A percentile compares a stretch with the other conserved stretches of the same genome.
phyloP scores from a whole-genome alignment of 2,113 vertebrate genomes.

The Morone chrysops region DNA sequence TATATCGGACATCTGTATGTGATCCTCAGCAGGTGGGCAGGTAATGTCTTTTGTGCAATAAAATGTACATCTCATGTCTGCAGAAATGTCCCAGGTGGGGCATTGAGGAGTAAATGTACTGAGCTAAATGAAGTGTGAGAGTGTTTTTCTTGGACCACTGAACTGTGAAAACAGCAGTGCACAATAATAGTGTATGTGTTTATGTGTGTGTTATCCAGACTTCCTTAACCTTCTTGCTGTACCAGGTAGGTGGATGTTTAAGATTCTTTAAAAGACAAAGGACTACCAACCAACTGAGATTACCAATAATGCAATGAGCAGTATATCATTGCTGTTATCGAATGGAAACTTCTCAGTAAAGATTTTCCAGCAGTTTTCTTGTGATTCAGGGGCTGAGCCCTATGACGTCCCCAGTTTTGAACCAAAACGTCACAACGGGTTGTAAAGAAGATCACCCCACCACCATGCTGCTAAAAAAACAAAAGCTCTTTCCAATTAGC shows the following conservation, averaged over 20 bases:
- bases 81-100: constrained; percentile 37
- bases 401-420: neutral
- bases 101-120: constrained; percentile 8
- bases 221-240: neutral
- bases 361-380: neutral
- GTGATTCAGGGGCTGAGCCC: neutral
- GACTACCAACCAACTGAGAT: neutral
- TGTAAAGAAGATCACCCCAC: constrained; percentile 15
- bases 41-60: neutral
- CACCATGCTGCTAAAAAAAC: neutral
- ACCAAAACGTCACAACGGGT: neutral
- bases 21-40: neutral
- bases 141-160: constrained; percentile 31
- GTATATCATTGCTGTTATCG: neutral
- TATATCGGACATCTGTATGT: neutral
- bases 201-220: neutral
- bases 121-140: constrained; percentile 46
- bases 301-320: neutral
- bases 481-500: constrained; percentile 31
- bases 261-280: neutral
- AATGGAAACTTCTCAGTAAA: neutral
- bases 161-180: constrained; percentile 28
- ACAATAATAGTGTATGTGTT: constrained; percentile 14
- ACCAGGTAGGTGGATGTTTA: neutral
- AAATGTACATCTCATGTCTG: constrained; percentile 5